Conservation (phyloP, 2,888 invertebrate genomes). For the Plagodis dolabraria region DNA sequence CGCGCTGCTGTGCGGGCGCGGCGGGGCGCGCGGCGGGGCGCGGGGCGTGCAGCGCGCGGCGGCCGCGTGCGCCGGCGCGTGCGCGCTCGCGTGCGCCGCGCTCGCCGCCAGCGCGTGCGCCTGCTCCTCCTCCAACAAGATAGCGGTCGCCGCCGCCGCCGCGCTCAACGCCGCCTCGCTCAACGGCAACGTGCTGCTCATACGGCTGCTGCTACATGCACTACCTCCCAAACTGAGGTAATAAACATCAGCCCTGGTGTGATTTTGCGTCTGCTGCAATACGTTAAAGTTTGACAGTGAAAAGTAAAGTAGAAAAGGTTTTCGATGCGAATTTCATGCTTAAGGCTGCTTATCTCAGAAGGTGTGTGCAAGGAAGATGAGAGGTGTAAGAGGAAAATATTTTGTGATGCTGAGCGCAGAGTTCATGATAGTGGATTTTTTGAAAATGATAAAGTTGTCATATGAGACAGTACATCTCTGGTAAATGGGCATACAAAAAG, state of each 20-base stretch:
- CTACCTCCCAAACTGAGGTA: conserved; percentile 76
- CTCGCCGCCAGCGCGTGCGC: conserved; percentile 71
- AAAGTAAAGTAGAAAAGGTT: too few relatives aligned
- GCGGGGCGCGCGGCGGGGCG: conserved; percentile 54
- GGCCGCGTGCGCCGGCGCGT: conserved; percentile 66
- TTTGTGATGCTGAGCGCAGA: too few relatives aligned
- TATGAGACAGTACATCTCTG: too few relatives aligned
- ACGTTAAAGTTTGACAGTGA: too few relatives aligned
- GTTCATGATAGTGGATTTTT: too few relatives aligned
- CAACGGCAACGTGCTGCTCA: conserved; percentile 75
- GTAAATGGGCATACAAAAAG: too few relatives aligned
- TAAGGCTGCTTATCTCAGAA: too few relatives aligned
- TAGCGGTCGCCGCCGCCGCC: conserved; percentile 73
- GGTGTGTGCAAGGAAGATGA: too few relatives aligned
- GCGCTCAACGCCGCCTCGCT: conserved; percentile 73
- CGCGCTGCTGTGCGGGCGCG: conserved; percentile 62
- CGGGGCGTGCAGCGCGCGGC: conserved; percentile 68
- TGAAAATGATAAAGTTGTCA: too few relatives aligned
- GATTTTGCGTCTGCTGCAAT: too few relatives aligned
- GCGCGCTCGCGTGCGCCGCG: conserved; percentile 66
- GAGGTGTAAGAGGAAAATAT: too few relatives aligned
- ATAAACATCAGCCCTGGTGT: neutral
- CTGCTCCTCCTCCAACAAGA: conserved; percentile 57
- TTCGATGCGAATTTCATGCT: too few relatives aligned
- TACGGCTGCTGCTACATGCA: conserved; percentile 67